Evolutionary conservation across 1,140 invertebrate species (phyloP), one percentile per base, ranked within the genome.

Genomic region (Eupristina koningsbergeri): DNA sequence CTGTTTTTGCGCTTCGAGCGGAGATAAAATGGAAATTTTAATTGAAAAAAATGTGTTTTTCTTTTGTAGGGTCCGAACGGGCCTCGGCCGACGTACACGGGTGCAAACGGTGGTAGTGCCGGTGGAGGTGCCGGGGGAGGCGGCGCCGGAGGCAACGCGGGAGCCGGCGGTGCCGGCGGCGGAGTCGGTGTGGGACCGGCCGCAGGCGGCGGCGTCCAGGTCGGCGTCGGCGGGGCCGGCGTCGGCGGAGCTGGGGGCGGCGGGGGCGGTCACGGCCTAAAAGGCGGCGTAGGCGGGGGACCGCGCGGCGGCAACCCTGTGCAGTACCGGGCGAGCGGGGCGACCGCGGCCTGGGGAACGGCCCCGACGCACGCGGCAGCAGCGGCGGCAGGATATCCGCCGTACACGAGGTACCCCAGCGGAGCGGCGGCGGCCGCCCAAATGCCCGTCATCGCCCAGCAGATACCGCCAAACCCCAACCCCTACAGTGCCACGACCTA

Each of bases 401-500:
- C 90, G 47, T 92, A 90, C 87, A 89, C 89, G 84, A 89, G 91
- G 61, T 92, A 92, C 84, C 91, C 92, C n/a, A 91, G 88, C 85
- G 79, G 31, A 41, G 89, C 88, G 73, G 87, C 87, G 50, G 88
- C 89, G 73, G 88, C 86, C 22, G 88, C 89, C 29, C 90, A 90
- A 80, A 90, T 91, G 86, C 90, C 89, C n/a, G 90, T 90, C 29
- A 88, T 89, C 74, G 90, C 91, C 75, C 92, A 92, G 86, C 90
- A 91, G 87, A 88, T 92, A 84, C 91, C 91, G 79, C 88, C 90
- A 69, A 88, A 90, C 75, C 88, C 91, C 47, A 92, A 92, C 87
- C 92, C 91, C 81, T 92, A 91, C 86, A 91, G 89, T 87, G 88
- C 91, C 85, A 90, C 91, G 85, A 89, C 90, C 85, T 92, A 92